phyloP scores from a whole-genome alignment of 2,888 invertebrate genomes.

The Cyclophora punctaria region DNA sequence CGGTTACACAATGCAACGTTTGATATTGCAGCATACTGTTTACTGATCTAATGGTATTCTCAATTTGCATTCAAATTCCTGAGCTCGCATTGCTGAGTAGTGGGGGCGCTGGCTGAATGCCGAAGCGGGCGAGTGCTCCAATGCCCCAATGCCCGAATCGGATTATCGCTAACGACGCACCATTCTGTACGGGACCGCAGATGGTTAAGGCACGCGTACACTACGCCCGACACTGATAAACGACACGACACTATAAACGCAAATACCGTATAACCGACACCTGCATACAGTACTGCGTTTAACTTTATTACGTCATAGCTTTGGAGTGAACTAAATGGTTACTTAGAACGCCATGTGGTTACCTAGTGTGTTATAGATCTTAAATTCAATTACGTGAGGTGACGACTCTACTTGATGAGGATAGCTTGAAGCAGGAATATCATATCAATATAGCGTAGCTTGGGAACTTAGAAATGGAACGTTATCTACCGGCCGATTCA shows the following conservation, averaged over 20 bases:
- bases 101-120: conserved; percentile 34
- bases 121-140: conserved; percentile 33
- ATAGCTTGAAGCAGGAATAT: too few relatives aligned
- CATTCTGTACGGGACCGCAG: conserved; percentile 48
- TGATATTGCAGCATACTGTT: conserved; percentile 54
- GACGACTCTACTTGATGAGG: too few relatives aligned
- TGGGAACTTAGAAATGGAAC: too few relatives aligned
- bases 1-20: conserved; percentile 46
- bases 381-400: too few relatives aligned
- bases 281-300: conserved; percentile 10
- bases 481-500: too few relatives aligned
- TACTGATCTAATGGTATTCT: conserved; percentile 68
- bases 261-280: conserved; percentile 11
- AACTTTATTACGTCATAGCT: conserved; percentile 5
- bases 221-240: conserved; percentile 41
- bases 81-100: conserved; percentile 44
- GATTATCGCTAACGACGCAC: conserved; percentile 69
- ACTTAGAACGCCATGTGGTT: too few relatives aligned
- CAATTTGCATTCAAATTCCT: conserved; percentile 69
- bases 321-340: background rate
- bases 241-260: conserved; percentile 12
- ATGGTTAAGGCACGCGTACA: conserved; percentile 32
- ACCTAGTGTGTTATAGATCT: too few relatives aligned
- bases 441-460: too few relatives aligned
- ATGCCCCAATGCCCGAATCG: conserved; percentile 59